A percentile compares a stretch with the other conserved stretches of the same genome.
Evolutionary conservation across 2,888 invertebrate genomes (phyloP).

Genomic region (Platycheirus albimanus): DNA sequence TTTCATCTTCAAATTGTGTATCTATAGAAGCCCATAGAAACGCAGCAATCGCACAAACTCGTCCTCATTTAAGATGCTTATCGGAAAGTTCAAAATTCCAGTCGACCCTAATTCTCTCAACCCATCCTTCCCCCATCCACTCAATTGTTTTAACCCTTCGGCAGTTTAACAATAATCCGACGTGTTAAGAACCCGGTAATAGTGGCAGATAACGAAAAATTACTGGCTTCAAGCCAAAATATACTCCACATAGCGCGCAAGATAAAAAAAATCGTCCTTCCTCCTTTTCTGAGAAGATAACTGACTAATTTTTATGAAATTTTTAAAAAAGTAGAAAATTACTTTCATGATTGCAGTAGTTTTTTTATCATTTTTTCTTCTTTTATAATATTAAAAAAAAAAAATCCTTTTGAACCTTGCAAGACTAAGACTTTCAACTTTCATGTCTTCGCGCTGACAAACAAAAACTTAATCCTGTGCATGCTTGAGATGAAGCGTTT

Average conservation of each 20-base stretch:
- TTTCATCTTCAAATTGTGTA: neutral
- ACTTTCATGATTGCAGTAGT: constrained; percentile 45
- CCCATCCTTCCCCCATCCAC: neutral
- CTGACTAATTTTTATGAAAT: constrained; percentile 69
- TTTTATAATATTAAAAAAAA: neutral
- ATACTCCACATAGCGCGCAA: constrained; percentile 8
- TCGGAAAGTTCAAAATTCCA: constrained; percentile 63
- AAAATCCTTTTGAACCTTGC: constrained; percentile 27
- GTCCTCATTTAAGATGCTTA: constrained; percentile 51
- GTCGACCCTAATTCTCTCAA: constrained; percentile 51
- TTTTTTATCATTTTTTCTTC: constrained; percentile 5
- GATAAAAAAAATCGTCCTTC: constrained; percentile 10
- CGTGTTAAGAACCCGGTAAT: constrained; percentile 73
- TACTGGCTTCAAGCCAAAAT: constrained; percentile 63
- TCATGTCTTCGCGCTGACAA: constrained; percentile 3
- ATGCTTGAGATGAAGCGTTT: constrained; percentile 51
- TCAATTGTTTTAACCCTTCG: constrained; percentile 31
- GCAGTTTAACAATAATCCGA: constrained; percentile 69
- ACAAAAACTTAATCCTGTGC: constrained; percentile 58
- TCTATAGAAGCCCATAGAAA: constrained; percentile 11
- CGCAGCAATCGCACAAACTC: constrained; percentile 17
- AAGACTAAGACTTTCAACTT: constrained; percentile 31
- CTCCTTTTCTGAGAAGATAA: constrained; percentile 59
- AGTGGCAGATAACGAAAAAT: constrained; percentile 62
- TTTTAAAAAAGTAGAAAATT: constrained; percentile 59